Conservation (phyloP, 2,113 vertebrate species). For the Tragelaphus strepsiceros region DNA sequence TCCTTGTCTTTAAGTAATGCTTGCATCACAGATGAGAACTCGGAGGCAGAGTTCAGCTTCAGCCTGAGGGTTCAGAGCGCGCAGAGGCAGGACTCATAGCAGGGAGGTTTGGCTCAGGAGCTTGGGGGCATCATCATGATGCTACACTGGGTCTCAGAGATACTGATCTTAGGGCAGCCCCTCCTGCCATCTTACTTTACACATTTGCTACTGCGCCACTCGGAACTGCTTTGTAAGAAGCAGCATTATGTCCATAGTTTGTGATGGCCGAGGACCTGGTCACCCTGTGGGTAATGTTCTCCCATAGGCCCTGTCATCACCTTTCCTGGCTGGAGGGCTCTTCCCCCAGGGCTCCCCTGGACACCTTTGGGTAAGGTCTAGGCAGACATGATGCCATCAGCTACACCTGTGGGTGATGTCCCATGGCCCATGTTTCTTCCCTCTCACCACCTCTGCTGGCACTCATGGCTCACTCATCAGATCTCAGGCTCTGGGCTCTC, state of each 20-base stretch:
- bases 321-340: not conserved
- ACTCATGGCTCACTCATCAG: not conserved
- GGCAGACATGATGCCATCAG: accelerated
- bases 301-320: no score
- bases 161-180: not conserved
- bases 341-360: no score
- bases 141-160: not conserved
- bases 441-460: not conserved
- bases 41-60: not conserved
- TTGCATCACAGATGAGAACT: not conserved
- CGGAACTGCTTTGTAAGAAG: not conserved
- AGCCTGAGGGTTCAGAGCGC: not conserved
- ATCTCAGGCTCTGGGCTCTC: not conserved
- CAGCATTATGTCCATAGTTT: not conserved
- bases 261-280: not conserved
- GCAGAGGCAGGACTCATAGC: not conserved
- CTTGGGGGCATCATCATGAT: accelerated
- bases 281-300: accelerated
- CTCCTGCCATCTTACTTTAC: not conserved
- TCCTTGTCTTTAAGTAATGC: not conserved
- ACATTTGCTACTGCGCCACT: not conserved
- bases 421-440: accelerated
- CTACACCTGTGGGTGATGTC: not conserved
- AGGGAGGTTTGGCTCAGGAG: not conserved
- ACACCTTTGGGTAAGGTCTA: not conserved